Evolutionary conservation across 2,888 invertebrate species (phyloP), one percentile per base, ranked within the genome.

Genomic region (Psococerastis gibbosa): DNA sequence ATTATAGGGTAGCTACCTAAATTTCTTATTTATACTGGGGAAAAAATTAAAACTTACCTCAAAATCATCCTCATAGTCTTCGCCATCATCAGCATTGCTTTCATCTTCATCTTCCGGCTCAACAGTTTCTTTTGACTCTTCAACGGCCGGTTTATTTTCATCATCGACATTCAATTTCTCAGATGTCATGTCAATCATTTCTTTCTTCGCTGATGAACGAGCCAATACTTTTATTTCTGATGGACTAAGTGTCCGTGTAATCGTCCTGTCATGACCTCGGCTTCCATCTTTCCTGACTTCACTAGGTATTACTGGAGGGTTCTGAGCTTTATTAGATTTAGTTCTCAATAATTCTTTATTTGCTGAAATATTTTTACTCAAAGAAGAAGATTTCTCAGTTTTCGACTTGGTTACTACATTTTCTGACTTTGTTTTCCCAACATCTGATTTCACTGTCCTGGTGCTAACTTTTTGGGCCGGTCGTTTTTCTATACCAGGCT

Each of bases 41-140:
- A 16, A 34, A 9, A 13, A 45, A 41, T n/a, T n/a, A n/a, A n/a
- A 31, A 46, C 45, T 51, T 54, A 64, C 65, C 58, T 65, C 66
- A 56, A 65, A 66, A 54, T 66, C 65, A 52, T 66, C 65, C 45
- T 63, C 63, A 47, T 62, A 62, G 44, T 59, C 53, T 41, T 59
- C 56, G n/a, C 8, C 11, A 9, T 27, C 27, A 9, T 27, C 11
- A 6, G 6, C 8, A 27, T 6, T 9, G 27, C 27, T 27, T 9
- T 57, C 54, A 9, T 51, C 50, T 16, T 49, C 49, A 6, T 48
- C 47, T 41, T 50, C 47, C 6, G 45, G 46, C 2, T 51, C 48
- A 16, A 44, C 44, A 41, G 43, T 22, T 34, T 34, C 35, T 34
- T 34, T 8, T 16, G 9, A 8, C 9, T 9, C 15, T 34, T 13